phyloP scores from a whole-genome alignment of 2,888 invertebrate species.

The Lepetodrilus schrolli region DNA sequence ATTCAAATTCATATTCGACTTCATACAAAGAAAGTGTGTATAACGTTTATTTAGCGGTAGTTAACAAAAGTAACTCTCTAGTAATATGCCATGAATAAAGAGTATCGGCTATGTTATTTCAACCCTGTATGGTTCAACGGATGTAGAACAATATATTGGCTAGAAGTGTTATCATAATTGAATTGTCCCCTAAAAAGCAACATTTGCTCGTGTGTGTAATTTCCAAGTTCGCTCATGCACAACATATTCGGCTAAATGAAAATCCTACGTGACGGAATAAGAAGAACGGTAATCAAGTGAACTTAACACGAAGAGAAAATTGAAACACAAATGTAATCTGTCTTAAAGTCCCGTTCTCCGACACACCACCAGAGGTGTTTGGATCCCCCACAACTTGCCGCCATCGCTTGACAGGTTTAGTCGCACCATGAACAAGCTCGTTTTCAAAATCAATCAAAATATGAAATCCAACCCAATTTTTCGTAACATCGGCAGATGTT shows the following conservation, averaged over 20 bases:
- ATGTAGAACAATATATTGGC: too few species aligned
- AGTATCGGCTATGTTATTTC: background rate
- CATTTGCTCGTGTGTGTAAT: background rate
- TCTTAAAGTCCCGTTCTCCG: background rate
- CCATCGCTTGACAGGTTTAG: background rate
- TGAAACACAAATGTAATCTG: constrained; percentile 13
- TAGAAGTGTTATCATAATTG: background rate
- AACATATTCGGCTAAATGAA: background rate
- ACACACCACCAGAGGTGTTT: background rate
- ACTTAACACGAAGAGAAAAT: constrained; percentile 14
- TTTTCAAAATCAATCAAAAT: constrained; percentile 8
- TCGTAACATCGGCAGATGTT: constrained; percentile 6
- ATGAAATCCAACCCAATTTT: background rate
- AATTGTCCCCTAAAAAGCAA: background rate
- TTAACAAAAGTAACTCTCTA: too few species aligned
- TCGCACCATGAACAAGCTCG: background rate
- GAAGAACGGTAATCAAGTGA: background rate
- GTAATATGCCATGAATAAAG: too few species aligned
- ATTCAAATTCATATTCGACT: too few species aligned
- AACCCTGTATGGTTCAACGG: too few species aligned
- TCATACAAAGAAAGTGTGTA: too few species aligned
- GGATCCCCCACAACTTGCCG: background rate
- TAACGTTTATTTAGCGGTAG: too few species aligned
- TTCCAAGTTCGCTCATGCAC: background rate
- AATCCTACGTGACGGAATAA: background rate